phyloP scores from a whole-genome alignment of 2,888 invertebrate genomes.

The Eutolmus rufibarbis region DNA sequence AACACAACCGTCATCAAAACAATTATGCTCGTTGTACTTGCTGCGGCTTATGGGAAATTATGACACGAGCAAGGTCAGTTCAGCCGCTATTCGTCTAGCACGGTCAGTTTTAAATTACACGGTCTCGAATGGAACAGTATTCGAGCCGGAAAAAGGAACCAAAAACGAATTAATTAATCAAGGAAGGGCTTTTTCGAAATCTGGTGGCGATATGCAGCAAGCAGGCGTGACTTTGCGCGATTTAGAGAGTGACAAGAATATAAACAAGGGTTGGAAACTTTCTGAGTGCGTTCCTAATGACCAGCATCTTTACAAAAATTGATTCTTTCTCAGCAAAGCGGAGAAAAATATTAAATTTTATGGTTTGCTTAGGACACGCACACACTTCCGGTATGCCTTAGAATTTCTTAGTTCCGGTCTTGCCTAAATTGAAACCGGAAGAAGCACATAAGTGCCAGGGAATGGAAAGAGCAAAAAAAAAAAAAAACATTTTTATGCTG shows the following conservation, averaged over 20 bases:
- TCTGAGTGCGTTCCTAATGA: background rate
- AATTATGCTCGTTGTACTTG: constrained; percentile 1
- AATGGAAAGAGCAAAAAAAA: background rate
- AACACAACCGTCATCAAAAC: background rate
- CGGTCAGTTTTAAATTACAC: background rate
- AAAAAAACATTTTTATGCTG: background rate
- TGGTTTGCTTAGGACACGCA: constrained; percentile 27
- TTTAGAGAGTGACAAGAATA: background rate
- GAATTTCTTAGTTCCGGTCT: constrained; percentile 15
- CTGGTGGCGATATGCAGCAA: background rate
- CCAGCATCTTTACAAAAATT: constrained; percentile 6
- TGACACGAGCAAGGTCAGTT: constrained; percentile 35
- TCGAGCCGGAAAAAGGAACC: background rate
- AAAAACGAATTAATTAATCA: constrained; percentile 4
- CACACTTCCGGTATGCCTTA: constrained; percentile 1
- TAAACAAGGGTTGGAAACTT: background rate
- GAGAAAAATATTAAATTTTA: background rate
- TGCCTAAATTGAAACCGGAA: constrained; percentile 26
- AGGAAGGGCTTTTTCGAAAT: background rate
- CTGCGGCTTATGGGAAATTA: constrained; percentile 20
- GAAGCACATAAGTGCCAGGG: background rate
- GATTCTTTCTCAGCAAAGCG: background rate
- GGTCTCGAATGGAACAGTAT: background rate
- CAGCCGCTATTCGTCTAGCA: background rate
- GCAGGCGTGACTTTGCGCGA: background rate